Conservation (phyloP, 2,888 invertebrate genomes). For the Chymomyza amoena region DNA sequence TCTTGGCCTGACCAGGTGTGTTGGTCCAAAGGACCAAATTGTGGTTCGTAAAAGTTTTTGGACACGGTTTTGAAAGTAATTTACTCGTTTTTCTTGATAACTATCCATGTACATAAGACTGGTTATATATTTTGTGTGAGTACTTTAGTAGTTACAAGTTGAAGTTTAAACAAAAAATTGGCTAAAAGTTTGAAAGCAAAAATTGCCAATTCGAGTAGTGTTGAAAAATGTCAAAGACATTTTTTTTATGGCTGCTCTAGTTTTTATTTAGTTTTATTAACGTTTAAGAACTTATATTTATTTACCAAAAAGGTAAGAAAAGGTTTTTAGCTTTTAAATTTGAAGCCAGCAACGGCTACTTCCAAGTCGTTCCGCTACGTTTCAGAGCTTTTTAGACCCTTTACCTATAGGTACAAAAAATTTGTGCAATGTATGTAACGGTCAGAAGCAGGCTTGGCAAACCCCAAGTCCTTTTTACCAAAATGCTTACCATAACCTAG, state of each 20-base stretch:
- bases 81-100: not conserved
- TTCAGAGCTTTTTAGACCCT: too few relatives aligned
- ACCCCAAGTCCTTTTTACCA: too few relatives aligned
- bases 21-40: not conserved
- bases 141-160: not conserved
- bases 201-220: not conserved
- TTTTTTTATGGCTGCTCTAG: not conserved
- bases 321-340: too few relatives aligned
- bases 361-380: too few relatives aligned
- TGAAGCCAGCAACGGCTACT: too few relatives aligned
- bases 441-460: too few relatives aligned
- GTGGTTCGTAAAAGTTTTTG: not conserved
- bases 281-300: too few relatives aligned
- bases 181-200: not conserved
- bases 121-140: not conserved
- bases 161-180: not conserved
- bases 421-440: too few relatives aligned
- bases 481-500: too few relatives aligned
- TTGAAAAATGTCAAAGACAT: not conserved
- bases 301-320: too few relatives aligned
- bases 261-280: too few relatives aligned
- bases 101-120: not conserved
- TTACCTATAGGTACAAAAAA: too few relatives aligned
- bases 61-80: not conserved
- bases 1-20: constrained; percentile 4